Evolutionary conservation across 2,113 vertebrate genomes (phyloP).

Genomic region (Chitala chitala): DNA sequence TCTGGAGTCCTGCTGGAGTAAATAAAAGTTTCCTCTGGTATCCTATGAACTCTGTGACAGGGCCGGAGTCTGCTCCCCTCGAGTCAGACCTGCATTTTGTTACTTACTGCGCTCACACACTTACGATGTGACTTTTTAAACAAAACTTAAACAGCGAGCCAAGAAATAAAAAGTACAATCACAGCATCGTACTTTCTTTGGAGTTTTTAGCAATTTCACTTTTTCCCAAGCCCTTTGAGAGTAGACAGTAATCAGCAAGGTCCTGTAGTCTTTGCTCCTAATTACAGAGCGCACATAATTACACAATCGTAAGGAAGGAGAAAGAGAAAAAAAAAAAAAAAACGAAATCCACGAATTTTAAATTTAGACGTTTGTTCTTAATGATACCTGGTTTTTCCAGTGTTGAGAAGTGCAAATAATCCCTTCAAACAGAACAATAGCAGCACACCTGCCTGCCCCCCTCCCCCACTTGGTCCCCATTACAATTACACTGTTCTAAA

Average conservation of each 20-base stretch:
- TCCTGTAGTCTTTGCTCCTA: slow-evolving; percentile 62
- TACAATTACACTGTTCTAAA: slow-evolving; percentile 56
- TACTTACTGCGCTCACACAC: no score
- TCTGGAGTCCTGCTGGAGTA: no score
- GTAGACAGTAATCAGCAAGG: slow-evolving; percentile 57
- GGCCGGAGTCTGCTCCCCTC: no score
- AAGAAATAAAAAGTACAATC: slow-evolving; percentile 6
- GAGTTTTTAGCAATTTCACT: slow-evolving; percentile 29
- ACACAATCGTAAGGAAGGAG: slow-evolving; percentile 49
- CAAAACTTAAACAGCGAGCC: slow-evolving; percentile 13
- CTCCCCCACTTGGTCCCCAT: slow-evolving; percentile 31
- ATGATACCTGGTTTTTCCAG: slow-evolving; percentile 60
- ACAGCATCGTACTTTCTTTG: slow-evolving; percentile 16
- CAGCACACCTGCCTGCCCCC: slow-evolving; percentile 56
- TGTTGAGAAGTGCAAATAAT: slow-evolving; percentile 69
- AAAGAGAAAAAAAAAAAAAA: slow-evolving; percentile 32
- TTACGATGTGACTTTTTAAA: slow-evolving; percentile 9
- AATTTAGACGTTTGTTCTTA: slow-evolving; percentile 57
- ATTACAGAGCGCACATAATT: slow-evolving; percentile 72
- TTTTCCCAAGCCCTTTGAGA: slow-evolving; percentile 49
- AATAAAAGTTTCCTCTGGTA: no score
- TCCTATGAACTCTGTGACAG: no score
- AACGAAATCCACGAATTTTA: slow-evolving; percentile 60
- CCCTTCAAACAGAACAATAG: slow-evolving; percentile 69
- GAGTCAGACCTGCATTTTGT: no score